Conservation (phyloP, 2,888 invertebrate species). For the Phorcus lineatus region DNA sequence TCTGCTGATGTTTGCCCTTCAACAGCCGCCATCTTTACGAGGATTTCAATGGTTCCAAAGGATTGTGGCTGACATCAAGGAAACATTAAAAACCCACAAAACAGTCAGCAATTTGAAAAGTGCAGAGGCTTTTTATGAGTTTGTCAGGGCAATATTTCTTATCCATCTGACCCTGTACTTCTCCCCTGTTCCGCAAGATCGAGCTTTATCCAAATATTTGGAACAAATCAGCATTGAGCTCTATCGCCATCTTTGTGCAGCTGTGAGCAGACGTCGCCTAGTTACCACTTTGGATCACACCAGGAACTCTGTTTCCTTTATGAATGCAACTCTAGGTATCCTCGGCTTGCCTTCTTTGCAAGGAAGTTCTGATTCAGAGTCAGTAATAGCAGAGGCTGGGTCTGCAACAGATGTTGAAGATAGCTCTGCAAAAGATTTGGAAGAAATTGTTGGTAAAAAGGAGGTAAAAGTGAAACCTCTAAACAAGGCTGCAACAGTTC, state of each 20-base stretch:
- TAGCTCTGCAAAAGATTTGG: background rate
- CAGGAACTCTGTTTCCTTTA: background rate
- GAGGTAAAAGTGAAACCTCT: too few relatives aligned
- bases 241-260: constrained; percentile 25
- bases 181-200: constrained; percentile 31
- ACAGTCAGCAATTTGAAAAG: constrained; percentile 31
- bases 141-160: constrained; percentile 36
- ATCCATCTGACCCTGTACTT: constrained; percentile 33
- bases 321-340: constrained; percentile 26
- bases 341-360: constrained; percentile 22
- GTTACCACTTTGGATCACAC: constrained; percentile 19
- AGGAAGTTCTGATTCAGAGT: background rate
- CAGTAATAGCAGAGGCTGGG: background rate
- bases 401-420: background rate
- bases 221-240: constrained; percentile 38
- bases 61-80: constrained; percentile 30
- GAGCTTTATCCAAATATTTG: constrained; percentile 26
- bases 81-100: constrained; percentile 31
- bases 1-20: constrained; percentile 36
- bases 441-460: background rate
- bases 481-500: constrained; percentile 3
- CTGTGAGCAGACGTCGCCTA: constrained; percentile 3
- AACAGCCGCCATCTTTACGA: background rate
- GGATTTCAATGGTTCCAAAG: constrained; percentile 28
- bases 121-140: constrained; percentile 35